These are phyloP conservation scores for Microctonus brassicae DNA, from an alignment of 2,888 invertebrate genomes.

Conservation along the genomic window DNA sequence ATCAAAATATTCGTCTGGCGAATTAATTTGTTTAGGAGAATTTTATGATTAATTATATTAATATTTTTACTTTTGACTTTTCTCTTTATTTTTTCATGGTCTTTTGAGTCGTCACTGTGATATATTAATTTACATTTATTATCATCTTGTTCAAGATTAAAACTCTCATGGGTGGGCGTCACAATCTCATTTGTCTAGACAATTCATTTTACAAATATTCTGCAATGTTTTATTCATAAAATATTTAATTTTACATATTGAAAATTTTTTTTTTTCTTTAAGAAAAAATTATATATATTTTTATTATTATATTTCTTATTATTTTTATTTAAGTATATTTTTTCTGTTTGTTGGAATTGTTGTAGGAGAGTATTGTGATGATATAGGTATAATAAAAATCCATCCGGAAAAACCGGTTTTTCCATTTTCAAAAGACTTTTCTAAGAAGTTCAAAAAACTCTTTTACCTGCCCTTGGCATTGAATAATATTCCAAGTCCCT, in stretches of 20 bases:
- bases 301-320: too few species aligned
- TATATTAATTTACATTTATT: not conserved
- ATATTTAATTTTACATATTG: not conserved
- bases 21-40: too few species aligned
- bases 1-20: too few species aligned
- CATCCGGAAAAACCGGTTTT: not conserved
- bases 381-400: too few species aligned
- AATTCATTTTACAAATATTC: not conserved
- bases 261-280: not conserved
- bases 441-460: not conserved
- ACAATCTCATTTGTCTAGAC: conserved; percentile 8
- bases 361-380: too few species aligned
- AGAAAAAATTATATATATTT: not conserved
- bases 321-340: too few species aligned
- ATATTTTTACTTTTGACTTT: too few species aligned
- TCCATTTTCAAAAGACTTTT: not conserved
- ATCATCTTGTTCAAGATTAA: not conserved
- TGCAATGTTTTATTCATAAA: not conserved
- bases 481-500: not conserved
- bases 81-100: too few species aligned
- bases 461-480: not conserved
- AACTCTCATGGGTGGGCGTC: conserved; percentile 8
- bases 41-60: too few species aligned
- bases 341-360: too few species aligned
- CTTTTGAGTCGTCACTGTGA: not conserved